Base-by-base conservation (phyloP, 2,113 vertebrate genomes). In the Sylvilagus bachmani region DNA sequence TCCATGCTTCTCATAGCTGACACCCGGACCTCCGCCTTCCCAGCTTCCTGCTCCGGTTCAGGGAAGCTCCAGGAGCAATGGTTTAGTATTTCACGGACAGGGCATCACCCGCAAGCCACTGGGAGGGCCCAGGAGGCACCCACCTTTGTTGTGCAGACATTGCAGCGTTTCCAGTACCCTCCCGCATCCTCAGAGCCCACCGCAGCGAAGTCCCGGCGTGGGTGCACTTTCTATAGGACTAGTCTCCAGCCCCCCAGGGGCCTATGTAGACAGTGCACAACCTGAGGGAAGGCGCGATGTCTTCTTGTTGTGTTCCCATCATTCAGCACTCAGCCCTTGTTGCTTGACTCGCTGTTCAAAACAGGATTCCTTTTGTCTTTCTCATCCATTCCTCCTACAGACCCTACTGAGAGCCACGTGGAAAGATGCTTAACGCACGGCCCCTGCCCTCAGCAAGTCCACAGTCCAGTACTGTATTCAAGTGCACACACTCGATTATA, bases 81-180 rank as follows among this genome's bases (percentile, higher is more conserved):
- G 36, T 24, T 13, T 10, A 3, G 77, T 53, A 38, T 29, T 44
- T 6, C 44, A 44, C 8, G 16, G 55, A 31, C 7, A 31, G 36
- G 51, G 24, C 53, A 61, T 27, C 33, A 6, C 27, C 33, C 24
- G 77, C 38, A 69, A 74, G 58, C 12, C 73, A 22, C 13, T 3
- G 38, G 62, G 29, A 49, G 14, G 55, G n/a, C 3, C 0, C 13
- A 31, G 17, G 36, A 5, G 0, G 13, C 38, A 67, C 0, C 10
- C 75, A 33, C 2, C 75, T 74, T 31, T 29, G 31, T 21, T 61
- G 27, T 9, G 1, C 21, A 44, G 10, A 62, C 16, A 21, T 10
- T 51, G 33, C 53, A 44, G 10, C 0, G 1, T 27, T 44, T 12
- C 36, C 22, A 6, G 44, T 44, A 44, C 44, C 44, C 12, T 62